A percentile compares a stretch with the other conserved stretches of the same genome.
Evolutionary conservation across 2,888 invertebrate genomes (phyloP).

Genomic region (Nomada ruficornis): DNA sequence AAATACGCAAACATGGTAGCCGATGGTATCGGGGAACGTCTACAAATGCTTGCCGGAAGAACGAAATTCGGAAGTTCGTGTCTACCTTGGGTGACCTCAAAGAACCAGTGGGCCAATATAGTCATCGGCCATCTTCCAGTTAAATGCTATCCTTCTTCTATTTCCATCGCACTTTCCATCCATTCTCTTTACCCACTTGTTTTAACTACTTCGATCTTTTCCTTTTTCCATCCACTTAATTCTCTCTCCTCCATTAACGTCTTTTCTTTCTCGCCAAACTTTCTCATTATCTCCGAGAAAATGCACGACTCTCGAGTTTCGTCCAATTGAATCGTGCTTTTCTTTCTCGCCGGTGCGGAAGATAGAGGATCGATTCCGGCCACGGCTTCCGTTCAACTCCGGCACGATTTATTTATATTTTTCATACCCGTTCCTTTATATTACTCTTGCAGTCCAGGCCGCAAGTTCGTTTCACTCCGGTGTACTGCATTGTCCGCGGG

Average conservation of each 20-base stretch:
- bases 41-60: slow-evolving; percentile 29
- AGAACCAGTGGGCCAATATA: slow-evolving; percentile 56
- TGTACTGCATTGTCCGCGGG: not conserved
- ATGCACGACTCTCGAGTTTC: slow-evolving; percentile 58
- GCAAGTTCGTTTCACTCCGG: not conserved
- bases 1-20: not conserved
- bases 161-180: slow-evolving; percentile 27
- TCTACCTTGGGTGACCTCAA: slow-evolving; percentile 55
- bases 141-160: slow-evolving; percentile 56
- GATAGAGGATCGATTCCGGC: slow-evolving; percentile 31
- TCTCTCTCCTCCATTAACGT: slow-evolving; percentile 64
- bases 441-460: no score
- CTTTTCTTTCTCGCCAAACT: slow-evolving; percentile 66
- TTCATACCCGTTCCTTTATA: not conserved
- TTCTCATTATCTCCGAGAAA: slow-evolving; percentile 68
- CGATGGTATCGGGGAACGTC: slow-evolving; percentile 3
- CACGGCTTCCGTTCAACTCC: no score
- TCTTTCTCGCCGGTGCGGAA: not conserved
- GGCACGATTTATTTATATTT: not conserved
- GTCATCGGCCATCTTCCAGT: slow-evolving; percentile 53
- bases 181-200: not conserved
- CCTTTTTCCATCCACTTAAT: slow-evolving; percentile 34
- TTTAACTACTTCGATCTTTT: not conserved
- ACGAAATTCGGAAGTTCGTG: slow-evolving; percentile 66
- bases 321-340: slow-evolving; percentile 46